Evolutionary conservation across 1,140 invertebrate species (phyloP), one percentile per base, ranked within the genome.

Genomic region (Contarinia nasturtii): DNA sequence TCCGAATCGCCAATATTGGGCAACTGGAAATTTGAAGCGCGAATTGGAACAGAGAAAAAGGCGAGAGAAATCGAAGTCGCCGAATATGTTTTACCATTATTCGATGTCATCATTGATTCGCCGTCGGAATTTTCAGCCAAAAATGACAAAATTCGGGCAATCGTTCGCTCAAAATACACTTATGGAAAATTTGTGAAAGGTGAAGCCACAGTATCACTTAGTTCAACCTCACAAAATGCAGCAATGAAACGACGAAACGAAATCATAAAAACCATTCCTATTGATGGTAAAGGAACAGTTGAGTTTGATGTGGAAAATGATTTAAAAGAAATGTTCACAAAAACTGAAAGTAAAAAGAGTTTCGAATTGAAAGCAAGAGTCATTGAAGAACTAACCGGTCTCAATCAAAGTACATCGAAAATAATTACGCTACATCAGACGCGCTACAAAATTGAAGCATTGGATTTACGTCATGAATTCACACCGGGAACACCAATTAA

Each of bases 81-180:
- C 2, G 86, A 94, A 66, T 96, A 95, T 62, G 80, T 96, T 21
- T 64, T 92, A 33, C 92, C 92, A 0, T 91, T 93, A 55, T 96
- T 92, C 64, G 77, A 92, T 59, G 84, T 97, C 15, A 72, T 74
- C 0, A 74, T 94, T 19, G 75, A 85, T 44, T 73, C 86, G 1
- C 80, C 86, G 1, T 72, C 81, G 49, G 86, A 90, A 63, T 70
- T 82, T 0, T 80, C 83, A 1, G 82, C 88, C 57, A 80, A 78
- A 48, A 80, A 89, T 47, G 77, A 79, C 19, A 73, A 77, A 43
- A 73, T 94, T 22, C 72, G 70, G 12, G 80, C 80, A 7, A 83
- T 80, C 19, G 72, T 96, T 11, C 76, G 79, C 37, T 84, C 89
- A 10, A 86, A 82, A 43, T 63, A 63, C 37, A 63, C 61, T 0